A percentile compares a stretch with the other conserved stretches of the same genome.
Conservation (phyloP, 2,888 invertebrate genomes). For the Timema podura region DNA sequence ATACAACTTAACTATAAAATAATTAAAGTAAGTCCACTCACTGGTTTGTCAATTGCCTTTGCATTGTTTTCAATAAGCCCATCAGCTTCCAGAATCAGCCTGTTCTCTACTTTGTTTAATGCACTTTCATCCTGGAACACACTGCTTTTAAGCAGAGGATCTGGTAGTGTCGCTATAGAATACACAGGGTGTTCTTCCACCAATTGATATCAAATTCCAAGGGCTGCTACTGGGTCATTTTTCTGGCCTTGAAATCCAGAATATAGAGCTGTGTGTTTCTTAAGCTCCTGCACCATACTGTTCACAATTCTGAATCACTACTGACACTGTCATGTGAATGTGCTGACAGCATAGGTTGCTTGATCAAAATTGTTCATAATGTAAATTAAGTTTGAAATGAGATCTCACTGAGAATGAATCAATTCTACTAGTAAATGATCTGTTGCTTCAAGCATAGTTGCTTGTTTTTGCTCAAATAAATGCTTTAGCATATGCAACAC, state of each 20-base stretch:
- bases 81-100: no score
- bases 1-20: no score
- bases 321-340: neutral
- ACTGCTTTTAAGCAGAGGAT: no score
- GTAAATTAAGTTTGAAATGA: neutral
- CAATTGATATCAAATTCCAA: neutral
- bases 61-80: no score
- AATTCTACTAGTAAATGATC: neutral
- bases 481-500: slow-evolving; percentile 1
- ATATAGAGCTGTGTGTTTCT: neutral
- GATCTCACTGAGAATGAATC: neutral
- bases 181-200: neutral
- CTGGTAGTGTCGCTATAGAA: no score
- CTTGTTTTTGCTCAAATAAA: neutral
- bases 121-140: no score
- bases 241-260: slow-evolving; percentile 2
- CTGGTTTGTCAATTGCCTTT: no score
- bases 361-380: slow-evolving; percentile 4
- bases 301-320: neutral
- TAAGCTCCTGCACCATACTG: neutral
- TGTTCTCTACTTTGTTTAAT: no score
- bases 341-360: neutral
- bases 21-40: no score
- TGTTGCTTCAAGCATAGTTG: neutral
- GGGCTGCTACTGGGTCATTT: neutral